Conservation (phyloP, 2,113 vertebrate species). For the Rhineura floridana region DNA sequence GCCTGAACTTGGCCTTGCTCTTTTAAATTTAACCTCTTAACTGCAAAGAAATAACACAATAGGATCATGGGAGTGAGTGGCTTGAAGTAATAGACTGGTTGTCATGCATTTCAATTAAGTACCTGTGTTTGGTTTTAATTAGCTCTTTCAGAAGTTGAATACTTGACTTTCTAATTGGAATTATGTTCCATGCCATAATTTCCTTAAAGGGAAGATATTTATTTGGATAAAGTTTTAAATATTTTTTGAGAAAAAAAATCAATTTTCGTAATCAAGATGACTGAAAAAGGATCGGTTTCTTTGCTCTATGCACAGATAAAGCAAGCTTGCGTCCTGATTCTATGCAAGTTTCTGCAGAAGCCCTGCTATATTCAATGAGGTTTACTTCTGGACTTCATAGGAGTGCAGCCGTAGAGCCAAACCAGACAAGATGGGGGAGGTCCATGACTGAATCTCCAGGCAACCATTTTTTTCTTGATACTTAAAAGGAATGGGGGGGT, state of each 20-base stretch:
- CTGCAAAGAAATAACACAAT: not conserved
- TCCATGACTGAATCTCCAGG: not conserved
- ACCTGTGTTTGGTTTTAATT: not conserved
- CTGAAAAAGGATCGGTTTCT: not conserved
- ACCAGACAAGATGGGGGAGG: not conserved
- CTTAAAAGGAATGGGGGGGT: not conserved
- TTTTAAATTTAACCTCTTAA: slow-evolving; percentile 57
- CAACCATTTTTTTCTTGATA: not conserved
- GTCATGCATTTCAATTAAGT: not conserved
- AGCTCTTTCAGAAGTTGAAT: not conserved
- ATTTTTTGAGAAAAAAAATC: too few species aligned
- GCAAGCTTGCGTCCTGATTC: not conserved
- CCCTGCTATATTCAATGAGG: not conserved
- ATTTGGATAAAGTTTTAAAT: not conserved
- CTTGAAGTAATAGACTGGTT: not conserved
- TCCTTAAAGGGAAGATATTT: not conserved
- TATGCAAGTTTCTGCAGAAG: too few species aligned
- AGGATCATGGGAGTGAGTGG: slow-evolving; percentile 5
- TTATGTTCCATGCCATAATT: not conserved
- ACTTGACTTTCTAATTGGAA: not conserved
- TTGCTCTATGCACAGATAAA: not conserved
- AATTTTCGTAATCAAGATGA: not conserved
- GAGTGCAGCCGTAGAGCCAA: not conserved
- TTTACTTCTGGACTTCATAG: not conserved
- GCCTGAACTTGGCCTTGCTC: slow-evolving; percentile 48